Base-by-base conservation (phyloP, 2,113 vertebrate species). In the Isurus oxyrinchus region DNA sequence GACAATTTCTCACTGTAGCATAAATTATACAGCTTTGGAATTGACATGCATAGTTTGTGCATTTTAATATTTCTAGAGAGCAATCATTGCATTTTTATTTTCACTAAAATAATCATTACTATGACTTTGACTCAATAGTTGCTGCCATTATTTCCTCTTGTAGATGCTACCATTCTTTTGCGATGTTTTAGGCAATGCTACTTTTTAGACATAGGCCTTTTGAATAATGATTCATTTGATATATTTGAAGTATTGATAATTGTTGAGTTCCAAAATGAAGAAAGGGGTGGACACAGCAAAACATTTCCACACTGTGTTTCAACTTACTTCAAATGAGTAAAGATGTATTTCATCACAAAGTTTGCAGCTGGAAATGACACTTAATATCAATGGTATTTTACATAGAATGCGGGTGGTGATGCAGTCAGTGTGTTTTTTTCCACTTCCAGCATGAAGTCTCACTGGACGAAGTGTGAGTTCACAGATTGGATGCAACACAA, bases 1-100 rank as follows among this genome's bases (percentile, higher is more conserved):
- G 81, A 97, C 96, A 96, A 66, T 97, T 96, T 96, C 96, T 94
- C 86, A 96, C 63, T 35, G 23, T 25, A 96, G 49, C 40, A 0
- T 96, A 72, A 95, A 95, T 95, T 95, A 49, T 95, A 31, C 7
- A 66, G 57, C 76, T 72, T 53, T 95, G 67, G 67, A 95, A 72
- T 35, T 95, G 59, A 40, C 31, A 94, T 40, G 19, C 90, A 94
- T 72, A 69, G 25, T 69, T 55, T 95, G 27, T 76, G 40, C 40
- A 95, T 95, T 72, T 95, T 21, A 63, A 94, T 94, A 55, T 76
- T 55, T 49, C 55, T 35, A 72, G 69, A 72, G 67, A 94, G n/a
- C 35, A 93, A 93, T 40, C 14, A 35, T 93, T 63, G 57, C 87
- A 72, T 76, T 69, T 76, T 95, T 95, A 53, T 94, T 63, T 67